phyloP scores from a whole-genome alignment of 1,140 invertebrate genomes.

The Papilio polytes region DNA sequence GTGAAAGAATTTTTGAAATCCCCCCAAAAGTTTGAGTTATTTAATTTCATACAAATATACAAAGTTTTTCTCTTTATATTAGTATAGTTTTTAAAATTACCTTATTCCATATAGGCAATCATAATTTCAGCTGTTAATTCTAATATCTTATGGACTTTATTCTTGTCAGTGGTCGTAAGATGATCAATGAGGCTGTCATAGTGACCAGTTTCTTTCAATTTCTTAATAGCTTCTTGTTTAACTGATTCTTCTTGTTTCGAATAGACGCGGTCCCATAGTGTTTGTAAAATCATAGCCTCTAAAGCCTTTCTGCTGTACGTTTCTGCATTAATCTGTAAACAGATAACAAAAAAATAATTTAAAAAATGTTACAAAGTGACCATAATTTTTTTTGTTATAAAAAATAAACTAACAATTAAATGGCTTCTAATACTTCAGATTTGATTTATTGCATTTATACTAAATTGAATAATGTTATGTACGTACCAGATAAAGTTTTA shows the following conservation, averaged over 20 bases:
- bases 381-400: too few species aligned
- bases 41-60: too few species aligned
- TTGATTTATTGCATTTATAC: too few species aligned
- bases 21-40: too few species aligned
- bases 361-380: too few species aligned
- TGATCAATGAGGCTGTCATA: slow-evolving; percentile 61
- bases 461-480: neutral
- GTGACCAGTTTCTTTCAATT: slow-evolving; percentile 53
- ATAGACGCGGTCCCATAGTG: slow-evolving; percentile 70
- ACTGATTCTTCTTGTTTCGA: slow-evolving; percentile 54
- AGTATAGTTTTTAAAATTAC: neutral
- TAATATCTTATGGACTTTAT: slow-evolving; percentile 61
- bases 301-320: slow-evolving; percentile 60
- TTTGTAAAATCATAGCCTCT: slow-evolving; percentile 70
- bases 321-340: slow-evolving; percentile 53
- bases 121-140: slow-evolving; percentile 67
- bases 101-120: slow-evolving; percentile 58
- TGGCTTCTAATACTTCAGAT: too few species aligned
- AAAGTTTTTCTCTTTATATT: too few species aligned
- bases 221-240: slow-evolving; percentile 63
- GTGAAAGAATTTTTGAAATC: too few species aligned
- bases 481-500: neutral
- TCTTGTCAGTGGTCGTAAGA: slow-evolving; percentile 59
- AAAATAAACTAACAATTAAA: too few species aligned
- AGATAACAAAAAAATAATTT: neutral